Conservation (phyloP, 2,888 invertebrate genomes). For the Anticlea derivata region DNA sequence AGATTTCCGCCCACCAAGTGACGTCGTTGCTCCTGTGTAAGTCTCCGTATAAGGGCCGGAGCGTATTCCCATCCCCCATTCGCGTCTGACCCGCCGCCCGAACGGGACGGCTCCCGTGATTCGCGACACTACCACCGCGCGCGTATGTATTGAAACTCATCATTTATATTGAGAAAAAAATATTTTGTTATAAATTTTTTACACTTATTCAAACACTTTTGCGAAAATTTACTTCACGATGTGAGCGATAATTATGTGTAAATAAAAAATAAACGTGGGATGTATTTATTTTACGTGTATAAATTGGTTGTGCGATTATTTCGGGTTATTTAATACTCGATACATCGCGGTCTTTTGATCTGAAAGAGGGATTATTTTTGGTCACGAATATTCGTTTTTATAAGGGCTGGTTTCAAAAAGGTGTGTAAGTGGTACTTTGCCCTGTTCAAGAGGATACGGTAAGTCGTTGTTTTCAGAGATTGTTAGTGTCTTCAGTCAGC, state of each 20-base stretch:
- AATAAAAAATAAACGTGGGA: neutral
- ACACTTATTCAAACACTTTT: no score
- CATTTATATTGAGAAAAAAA: conserved; percentile 3
- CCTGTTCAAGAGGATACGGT: conserved; percentile 5
- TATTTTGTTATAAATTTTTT: no score
- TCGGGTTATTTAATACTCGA: no score
- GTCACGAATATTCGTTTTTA: neutral
- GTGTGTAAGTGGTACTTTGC: conserved; percentile 13
- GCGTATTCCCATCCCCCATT: conserved; percentile 57
- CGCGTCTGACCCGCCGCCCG: conserved; percentile 69
- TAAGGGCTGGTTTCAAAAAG: conserved; percentile 2
- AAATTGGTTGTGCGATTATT: no score
- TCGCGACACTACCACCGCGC: conserved; percentile 63
- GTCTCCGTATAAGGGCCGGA: conserved; percentile 69
- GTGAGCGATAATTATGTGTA: neutral
- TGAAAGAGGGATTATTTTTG: no score
- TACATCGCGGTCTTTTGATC: no score
- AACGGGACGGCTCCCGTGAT: conserved; percentile 59
- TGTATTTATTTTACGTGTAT: neutral
- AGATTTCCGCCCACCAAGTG: conserved; percentile 63
- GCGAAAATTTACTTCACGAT: no score
- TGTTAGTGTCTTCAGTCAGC: neutral
- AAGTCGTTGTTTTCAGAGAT: conserved; percentile 10
- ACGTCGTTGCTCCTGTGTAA: conserved; percentile 48
- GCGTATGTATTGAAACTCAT: conserved; percentile 64